Base-by-base conservation (phyloP, 2,888 invertebrate species). In the Rhyacophila evoluta region DNA sequence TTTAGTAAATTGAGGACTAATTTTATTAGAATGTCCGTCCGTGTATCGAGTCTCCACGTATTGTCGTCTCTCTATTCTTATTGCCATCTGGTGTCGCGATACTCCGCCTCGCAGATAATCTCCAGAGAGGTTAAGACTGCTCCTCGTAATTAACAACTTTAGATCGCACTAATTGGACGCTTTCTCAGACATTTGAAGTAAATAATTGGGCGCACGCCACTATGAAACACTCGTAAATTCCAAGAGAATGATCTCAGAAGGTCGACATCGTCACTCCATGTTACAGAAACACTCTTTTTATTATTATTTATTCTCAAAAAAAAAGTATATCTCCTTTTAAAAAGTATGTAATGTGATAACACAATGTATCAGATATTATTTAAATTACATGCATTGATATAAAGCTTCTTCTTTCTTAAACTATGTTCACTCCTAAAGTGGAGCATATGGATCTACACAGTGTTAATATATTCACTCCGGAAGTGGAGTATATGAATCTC, bases 101-200 rank as follows among this genome's bases (percentile, higher is more conserved):
- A 19, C 28, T 29, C 69, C 68, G 12, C 12, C 27, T 72, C 69
- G 74, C 41, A 38, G 78, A 79, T 79, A 77, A 80, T 81, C 81
- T 76, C 73, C 37, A 33, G 74, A 77, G 81, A 77, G 81, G 77
- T 76, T 68, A 71, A 72, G 77, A 72, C 81, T 69, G 29, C 72
- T 79, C 77, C 37, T 69, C 73, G 80, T 79, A 82, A 81, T 82
- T 82, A 82, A 81, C 82, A 79, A 81, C 76, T 81, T 79, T 76
- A 78, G 78, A 79, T 79, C 72, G 71, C 77, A 72, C 81, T 82
- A 82, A 82, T 82, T 82, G 82, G 82, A 82, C 38, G 81, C 72
- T 79, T 82, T 82, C 82, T 82, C 82, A 82, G 81, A 81, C 81
- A 72, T 80, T 77, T 77, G 28, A 76, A 74, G 81, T 68, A 77